Conservation (phyloP, 1,140 invertebrate genomes). For the Sinella curviseta region DNA sequence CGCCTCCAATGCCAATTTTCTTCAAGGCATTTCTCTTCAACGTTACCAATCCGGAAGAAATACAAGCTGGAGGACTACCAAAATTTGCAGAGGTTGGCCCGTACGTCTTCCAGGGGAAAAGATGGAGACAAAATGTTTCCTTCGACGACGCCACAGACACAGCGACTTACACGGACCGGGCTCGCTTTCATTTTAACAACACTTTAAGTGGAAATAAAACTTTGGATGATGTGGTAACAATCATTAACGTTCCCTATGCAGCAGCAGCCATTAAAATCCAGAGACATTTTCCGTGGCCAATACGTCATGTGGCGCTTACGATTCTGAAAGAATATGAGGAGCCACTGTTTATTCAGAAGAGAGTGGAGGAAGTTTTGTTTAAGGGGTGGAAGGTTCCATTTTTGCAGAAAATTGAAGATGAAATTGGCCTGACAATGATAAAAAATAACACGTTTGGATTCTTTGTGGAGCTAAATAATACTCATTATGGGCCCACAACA, state of each 20-base stretch:
- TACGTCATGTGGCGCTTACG: neutral
- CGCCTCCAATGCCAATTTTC: neutral
- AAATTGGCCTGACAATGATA: no score
- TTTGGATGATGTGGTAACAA: neutral
- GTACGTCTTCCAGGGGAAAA: neutral
- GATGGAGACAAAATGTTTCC: neutral
- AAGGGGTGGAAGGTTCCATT: no score
- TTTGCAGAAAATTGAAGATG: no score
- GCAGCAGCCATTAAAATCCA: neutral
- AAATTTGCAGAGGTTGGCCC: neutral
- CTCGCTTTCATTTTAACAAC: neutral
- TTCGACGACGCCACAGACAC: neutral
- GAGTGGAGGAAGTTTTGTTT: neutral
- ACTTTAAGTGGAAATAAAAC: neutral
- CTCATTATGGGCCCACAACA: no score
- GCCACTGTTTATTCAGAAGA: neutral
- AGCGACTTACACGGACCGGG: neutral
- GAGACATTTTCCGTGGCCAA: neutral
- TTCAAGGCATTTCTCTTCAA: neutral
- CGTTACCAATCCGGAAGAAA: neutral
- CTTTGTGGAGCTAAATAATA: no score
- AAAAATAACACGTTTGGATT: no score
- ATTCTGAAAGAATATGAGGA: neutral
- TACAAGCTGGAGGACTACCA: neutral
- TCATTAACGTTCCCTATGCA: neutral